Conservation (phyloP, 2,888 invertebrate species). For the Oasisia sp. region DNA sequence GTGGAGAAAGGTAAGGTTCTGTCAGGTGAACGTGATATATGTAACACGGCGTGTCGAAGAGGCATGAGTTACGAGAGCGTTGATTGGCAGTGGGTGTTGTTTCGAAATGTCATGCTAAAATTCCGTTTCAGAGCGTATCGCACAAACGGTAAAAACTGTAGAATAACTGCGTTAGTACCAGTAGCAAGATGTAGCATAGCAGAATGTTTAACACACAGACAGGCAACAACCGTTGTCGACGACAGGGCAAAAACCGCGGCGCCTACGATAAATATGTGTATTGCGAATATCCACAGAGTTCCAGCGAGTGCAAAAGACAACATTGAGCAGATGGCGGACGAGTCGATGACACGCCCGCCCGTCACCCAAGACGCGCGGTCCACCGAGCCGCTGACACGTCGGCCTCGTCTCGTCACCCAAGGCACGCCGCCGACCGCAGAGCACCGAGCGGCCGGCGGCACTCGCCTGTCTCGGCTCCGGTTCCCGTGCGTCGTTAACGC, state of each 20-base stretch:
- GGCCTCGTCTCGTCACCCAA: too few relatives aligned
- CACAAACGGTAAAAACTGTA: background rate
- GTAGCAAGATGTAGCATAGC: background rate
- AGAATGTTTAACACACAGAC: background rate
- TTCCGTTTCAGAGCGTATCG: background rate
- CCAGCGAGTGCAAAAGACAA: background rate
- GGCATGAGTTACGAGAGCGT: background rate
- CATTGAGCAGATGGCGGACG: conserved; percentile 10
- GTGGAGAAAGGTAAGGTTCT: background rate
- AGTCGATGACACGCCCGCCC: background rate
- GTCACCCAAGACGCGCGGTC: too few relatives aligned
- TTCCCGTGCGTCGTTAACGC: background rate
- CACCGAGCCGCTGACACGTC: background rate
- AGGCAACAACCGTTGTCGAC: background rate
- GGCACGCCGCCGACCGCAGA: background rate
- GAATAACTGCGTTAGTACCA: background rate
- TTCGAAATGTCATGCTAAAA: background rate
- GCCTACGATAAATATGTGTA: background rate
- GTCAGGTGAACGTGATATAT: background rate
- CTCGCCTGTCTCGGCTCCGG: background rate
- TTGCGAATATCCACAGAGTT: background rate
- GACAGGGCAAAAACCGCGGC: background rate
- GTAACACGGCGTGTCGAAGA: background rate
- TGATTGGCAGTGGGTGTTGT: background rate
- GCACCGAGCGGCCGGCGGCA: background rate